Conservation (phyloP, 2,888 invertebrate genomes). For the Drosophila monieri region DNA sequence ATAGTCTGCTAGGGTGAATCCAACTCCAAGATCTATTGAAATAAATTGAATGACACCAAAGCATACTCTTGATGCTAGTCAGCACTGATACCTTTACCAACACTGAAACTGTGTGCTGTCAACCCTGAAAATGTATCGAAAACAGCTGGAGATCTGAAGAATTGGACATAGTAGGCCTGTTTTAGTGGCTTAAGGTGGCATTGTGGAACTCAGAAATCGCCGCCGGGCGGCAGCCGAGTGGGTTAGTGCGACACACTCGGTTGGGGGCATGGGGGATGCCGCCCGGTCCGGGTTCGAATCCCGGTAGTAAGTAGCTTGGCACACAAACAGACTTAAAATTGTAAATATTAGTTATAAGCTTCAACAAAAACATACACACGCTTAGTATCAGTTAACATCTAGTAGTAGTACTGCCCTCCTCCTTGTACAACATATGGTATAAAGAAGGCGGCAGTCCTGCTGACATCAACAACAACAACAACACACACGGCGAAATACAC, state of each 20-base stretch:
- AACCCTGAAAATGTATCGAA: neutral
- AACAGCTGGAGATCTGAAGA: neutral
- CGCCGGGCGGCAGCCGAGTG: slow-evolving; percentile 2
- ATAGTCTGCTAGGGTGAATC: neutral
- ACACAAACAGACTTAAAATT: neutral
- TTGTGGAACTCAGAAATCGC: neutral
- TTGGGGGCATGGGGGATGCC: neutral
- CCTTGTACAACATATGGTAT: no score
- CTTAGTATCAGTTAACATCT: no score
- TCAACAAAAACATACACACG: neutral
- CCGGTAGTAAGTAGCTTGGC: slow-evolving; percentile 4
- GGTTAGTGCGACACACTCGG: neutral
- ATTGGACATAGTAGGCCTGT: neutral
- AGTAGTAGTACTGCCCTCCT: no score
- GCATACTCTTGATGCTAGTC: neutral
- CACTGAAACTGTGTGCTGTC: neutral
- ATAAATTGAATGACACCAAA: neutral
- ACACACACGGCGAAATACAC: no score
- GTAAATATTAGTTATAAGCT: neutral
- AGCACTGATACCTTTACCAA: neutral
- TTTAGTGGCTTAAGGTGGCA: neutral
- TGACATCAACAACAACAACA: no score
- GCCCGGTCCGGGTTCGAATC: slow-evolving; percentile 5
- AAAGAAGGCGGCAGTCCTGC: no score
- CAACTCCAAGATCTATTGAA: neutral